Conservation (phyloP, 2,113 vertebrate species). For the Trinectes maculatus region DNA sequence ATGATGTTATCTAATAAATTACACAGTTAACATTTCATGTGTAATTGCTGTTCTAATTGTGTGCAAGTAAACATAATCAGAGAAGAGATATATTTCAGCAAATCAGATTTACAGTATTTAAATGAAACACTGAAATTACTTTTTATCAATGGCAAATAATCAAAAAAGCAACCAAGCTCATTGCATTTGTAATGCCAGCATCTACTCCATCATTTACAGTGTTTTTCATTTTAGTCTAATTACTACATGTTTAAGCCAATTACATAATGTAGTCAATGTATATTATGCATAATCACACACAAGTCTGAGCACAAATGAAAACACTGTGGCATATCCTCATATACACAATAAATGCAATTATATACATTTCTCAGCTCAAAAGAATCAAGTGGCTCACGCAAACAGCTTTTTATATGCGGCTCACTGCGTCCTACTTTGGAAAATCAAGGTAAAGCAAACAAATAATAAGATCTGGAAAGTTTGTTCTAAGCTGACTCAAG, state of each 20-base stretch:
- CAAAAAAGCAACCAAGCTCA: background rate
- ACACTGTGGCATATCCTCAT: background rate
- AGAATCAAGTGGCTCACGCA: conserved; percentile 19
- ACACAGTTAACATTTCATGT: background rate
- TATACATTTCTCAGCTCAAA: background rate
- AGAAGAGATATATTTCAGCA: background rate
- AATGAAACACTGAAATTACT: background rate
- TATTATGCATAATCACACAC: conserved; percentile 5
- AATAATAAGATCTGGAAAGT: conserved; percentile 43
- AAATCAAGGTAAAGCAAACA: conserved; percentile 53
- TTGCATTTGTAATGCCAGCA: background rate
- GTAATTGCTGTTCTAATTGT: background rate
- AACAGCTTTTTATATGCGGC: conserved; percentile 19
- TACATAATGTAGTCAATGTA: background rate
- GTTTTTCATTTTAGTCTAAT: background rate
- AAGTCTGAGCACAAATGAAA: background rate
- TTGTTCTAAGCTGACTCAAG: conserved; percentile 46
- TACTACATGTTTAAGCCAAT: conserved; percentile 9
- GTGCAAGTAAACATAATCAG: conserved; percentile 2
- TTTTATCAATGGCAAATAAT: background rate
- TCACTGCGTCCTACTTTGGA: conserved; percentile 16
- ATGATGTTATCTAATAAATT: background rate
- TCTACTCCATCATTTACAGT: background rate
- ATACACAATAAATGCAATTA: too few relatives aligned
- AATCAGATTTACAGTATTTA: background rate